Conservation (phyloP, 1,140 invertebrate genomes). For the Drosophila truncata region DNA sequence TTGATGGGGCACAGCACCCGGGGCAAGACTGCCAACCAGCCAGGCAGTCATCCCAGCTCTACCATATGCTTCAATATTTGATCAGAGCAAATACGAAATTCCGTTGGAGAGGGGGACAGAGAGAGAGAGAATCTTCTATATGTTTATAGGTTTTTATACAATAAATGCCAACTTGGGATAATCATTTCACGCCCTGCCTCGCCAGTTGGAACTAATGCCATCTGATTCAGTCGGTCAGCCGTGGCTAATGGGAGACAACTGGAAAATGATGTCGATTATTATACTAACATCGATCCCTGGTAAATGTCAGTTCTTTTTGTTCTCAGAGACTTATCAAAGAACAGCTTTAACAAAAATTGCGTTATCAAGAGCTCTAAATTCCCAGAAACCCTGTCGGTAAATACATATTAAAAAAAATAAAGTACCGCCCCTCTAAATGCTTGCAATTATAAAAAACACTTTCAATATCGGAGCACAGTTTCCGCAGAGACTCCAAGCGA, state of each 20-base stretch:
- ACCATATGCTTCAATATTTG: constrained; percentile 50
- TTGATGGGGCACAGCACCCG: constrained; percentile 47
- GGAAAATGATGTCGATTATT: constrained; percentile 19
- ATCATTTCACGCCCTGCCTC: constrained; percentile 3
- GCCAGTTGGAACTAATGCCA: constrained; percentile 34
- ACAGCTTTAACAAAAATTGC: neutral
- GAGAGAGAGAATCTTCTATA: neutral
- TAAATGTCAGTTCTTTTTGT: constrained; percentile 1
- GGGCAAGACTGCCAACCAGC: constrained; percentile 20
- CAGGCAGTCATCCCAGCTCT: neutral
- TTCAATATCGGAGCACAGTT: constrained; percentile 23
- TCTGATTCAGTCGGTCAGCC: constrained; percentile 15
- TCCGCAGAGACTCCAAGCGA: constrained; percentile 17
- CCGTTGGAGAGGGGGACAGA: neutral
- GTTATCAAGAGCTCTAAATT: neutral
- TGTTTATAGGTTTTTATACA: neutral
- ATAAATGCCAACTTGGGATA: neutral
- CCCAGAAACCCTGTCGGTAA: neutral
- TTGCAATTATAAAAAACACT: constrained; percentile 14
- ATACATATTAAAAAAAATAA: neutral
- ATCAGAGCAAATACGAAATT: constrained; percentile 16
- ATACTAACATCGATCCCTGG: neutral
- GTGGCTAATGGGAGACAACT: constrained; percentile 18
- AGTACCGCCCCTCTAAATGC: constrained; percentile 3
- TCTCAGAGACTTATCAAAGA: neutral